A percentile compares a stretch with the other conserved stretches of the same genome.
Conservation (phyloP, 2,888 invertebrate species). For the Carterocephalus palaemon region DNA sequence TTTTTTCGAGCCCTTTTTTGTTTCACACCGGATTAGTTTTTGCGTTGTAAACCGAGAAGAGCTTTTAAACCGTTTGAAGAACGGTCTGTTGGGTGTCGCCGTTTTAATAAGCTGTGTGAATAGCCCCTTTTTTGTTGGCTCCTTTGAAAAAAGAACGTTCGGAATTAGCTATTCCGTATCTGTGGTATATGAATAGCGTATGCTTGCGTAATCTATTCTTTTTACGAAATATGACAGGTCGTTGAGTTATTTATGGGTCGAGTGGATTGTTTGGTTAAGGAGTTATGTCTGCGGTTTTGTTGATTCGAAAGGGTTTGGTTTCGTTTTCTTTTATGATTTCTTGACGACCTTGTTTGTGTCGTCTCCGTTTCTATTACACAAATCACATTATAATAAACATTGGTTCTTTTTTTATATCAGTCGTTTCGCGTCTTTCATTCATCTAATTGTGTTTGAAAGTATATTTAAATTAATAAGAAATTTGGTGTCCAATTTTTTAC, state of each 20-base stretch:
- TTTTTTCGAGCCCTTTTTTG: constrained; percentile 32
- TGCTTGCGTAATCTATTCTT: constrained; percentile 3
- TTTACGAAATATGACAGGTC: constrained; percentile 3
- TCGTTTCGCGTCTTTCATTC: too few relatives aligned
- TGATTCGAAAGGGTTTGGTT: not conserved
- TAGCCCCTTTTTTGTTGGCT: constrained; percentile 12
- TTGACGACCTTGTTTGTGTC: too few relatives aligned
- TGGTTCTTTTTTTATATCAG: too few relatives aligned
- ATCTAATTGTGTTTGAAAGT: too few relatives aligned
- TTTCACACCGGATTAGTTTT: constrained; percentile 43
- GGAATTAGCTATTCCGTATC: constrained; percentile 11
- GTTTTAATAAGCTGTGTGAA: constrained; percentile 40
- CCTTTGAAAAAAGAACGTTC: constrained; percentile 13
- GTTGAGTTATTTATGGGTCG: constrained; percentile 9
- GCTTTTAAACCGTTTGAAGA: constrained; percentile 43
- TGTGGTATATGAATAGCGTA: constrained; percentile 2
- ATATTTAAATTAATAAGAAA: too few relatives aligned
- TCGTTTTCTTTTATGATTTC: too few relatives aligned
- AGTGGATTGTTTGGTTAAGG: not conserved
- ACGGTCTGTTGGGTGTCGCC: constrained; percentile 33
- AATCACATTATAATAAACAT: too few relatives aligned
- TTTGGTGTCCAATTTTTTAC: too few relatives aligned
- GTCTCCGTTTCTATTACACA: too few relatives aligned
- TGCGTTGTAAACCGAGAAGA: constrained; percentile 49
- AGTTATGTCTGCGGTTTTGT: constrained; percentile 1